These are phyloP conservation scores for Bombus fervidus DNA, from an alignment of 1,140 invertebrate genomes.

Conservation along the genomic window DNA sequence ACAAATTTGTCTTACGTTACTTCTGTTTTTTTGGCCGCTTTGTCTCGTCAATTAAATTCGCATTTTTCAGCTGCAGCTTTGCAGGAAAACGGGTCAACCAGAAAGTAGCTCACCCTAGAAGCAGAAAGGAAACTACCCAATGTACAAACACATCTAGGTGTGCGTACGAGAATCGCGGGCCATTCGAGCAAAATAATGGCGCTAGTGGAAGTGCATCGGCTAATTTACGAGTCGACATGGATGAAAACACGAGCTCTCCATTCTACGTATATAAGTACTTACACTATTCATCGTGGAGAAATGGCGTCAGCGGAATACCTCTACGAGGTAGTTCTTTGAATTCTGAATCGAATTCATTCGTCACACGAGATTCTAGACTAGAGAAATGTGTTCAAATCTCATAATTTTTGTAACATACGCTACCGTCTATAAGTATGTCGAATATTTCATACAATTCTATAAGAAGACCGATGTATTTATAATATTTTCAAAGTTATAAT, in stretches of 20 bases:
- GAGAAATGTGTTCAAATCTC: too few species aligned
- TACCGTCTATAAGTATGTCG: neutral
- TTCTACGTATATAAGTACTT: neutral
- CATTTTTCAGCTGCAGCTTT: neutral
- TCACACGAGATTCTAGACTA: neutral
- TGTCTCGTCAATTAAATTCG: constrained; percentile 5
- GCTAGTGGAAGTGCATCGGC: neutral
- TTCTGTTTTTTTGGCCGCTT: neutral
- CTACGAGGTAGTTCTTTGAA: neutral
- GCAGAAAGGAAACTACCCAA: neutral
- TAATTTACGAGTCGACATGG: constrained; percentile 12
- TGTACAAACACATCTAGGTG: neutral
- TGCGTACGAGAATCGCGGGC: neutral
- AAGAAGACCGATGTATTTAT: too few species aligned
- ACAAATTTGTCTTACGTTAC: neutral
- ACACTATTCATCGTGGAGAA: neutral
- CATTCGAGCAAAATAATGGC: constrained; percentile 3
- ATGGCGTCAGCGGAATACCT: neutral
- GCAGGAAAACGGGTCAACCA: neutral
- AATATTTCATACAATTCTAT: neutral
- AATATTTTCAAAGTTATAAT: neutral
- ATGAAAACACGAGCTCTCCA: neutral
- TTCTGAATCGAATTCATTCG: neutral
- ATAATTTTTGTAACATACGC: too few species aligned
- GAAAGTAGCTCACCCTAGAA: neutral